Base-by-base conservation (phyloP, 2,888 invertebrate genomes). In the Tigriopus californicus region DNA sequence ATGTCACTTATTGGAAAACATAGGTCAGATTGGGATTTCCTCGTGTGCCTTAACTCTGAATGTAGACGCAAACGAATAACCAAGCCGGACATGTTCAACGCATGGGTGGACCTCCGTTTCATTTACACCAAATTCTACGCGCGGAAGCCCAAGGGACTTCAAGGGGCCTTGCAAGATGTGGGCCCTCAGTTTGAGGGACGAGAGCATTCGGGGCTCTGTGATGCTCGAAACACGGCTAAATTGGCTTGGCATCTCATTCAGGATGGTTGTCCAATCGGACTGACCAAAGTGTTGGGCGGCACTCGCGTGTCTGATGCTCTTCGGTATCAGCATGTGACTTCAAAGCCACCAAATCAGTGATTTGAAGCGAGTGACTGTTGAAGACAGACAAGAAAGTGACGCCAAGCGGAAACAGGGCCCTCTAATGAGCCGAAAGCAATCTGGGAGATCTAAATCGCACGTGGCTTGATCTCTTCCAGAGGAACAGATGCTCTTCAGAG, bases 11-110 rank as follows among this genome's bases (percentile, higher is more conserved):
- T n/a, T n/a, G n/a, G n/a, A n/a, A n/a, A n/a, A n/a, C n/a, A n/a
- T n/a, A n/a, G 80, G 79, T 74, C 75, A 62, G 78, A 80, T 68
- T 80, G 79, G 79, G 80, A 80, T 69, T 73, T 80, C 54, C 75
- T 75, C 8, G 74, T 73, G 22, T 80, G 78, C 64, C 68, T 80
- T 33, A 70, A 72, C 54, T 75, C 77, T 65, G 80, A 80, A 67
- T 77, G 77, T 64, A 70, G 68, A 48, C 70, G 80, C n/a, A 80
- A 80, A 67, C 70, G 73, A 41, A 68, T 80, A 58, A 68, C 69
- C 52, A 76, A 75, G 64, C 73, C 76, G 11, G 67, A 71, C 13
- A 73, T 74, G 61, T 76, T 80, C 63, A 73, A 73, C 65, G 71
- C 73, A 61, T 80, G 79, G 79, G 75, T 79, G 60, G 79, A 80